Evolutionary conservation across 2,797 vertebrate genomes (phyloP), one percentile per base, ranked within the genome.

Genomic region (Bovichtus variegatus): DNA sequence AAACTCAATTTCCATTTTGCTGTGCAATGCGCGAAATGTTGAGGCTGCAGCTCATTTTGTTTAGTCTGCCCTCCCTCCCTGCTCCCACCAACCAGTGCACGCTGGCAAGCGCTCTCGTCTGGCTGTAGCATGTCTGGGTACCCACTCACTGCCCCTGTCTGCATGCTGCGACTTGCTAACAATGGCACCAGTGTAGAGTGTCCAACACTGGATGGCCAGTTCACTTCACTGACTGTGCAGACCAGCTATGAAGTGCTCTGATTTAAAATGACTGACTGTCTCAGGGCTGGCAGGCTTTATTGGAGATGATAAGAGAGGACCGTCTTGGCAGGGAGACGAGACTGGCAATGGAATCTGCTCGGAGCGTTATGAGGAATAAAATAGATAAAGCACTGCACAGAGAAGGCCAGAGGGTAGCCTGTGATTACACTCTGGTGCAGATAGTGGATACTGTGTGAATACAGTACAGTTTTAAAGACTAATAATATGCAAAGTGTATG

Each of bases 1-100:
- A 74, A 86, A 93, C 72, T 78, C 59, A 60, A 80, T 89, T 91
- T 88, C 84, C 81, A 89, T 77, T 88, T 75, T 25, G 38, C 83
- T 53, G 19, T 74, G 77, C 77, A 80, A 79, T 23, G 72, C 29
- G 71, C 46, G 62, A 67, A 53, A 61, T 70, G 78, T 65, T 53
- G 65, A 69, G 75, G 80, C 82, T 83, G 89, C 38, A 10, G 85
- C 74, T 84, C 72, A n/a, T 70, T 82, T 69, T 84, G 85, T 87
- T 87, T 88, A 74, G 78, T 78, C 72, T 85, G 74, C 58, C 71
- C 76, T 59, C 76, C 49, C 41, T 1, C 41, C 16, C 63, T 51
- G 65, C 78, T 76, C 57, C 41, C 16, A 58, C 72, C 81, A 82
- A 64, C 76, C 64, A 41, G 79, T 11, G 46, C 21, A 36, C 82